phyloP scores from a whole-genome alignment of 1,140 invertebrate genomes.

The Euura saliciscinereae region DNA sequence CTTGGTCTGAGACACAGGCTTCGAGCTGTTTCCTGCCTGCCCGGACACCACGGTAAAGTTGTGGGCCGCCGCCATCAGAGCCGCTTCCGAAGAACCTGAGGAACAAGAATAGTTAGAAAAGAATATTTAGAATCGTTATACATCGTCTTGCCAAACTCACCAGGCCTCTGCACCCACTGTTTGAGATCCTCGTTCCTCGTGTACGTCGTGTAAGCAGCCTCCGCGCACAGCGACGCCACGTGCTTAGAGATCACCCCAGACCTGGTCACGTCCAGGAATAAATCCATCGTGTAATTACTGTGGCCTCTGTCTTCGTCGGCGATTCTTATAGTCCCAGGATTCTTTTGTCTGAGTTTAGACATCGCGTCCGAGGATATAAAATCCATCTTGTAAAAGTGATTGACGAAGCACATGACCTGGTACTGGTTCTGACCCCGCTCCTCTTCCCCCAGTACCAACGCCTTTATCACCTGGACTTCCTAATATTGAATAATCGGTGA shows the following conservation, averaged over 20 bases:
- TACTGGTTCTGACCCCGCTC: constrained; percentile 89
- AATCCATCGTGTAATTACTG: constrained; percentile 81
- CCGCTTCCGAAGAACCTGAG: constrained; percentile 67
- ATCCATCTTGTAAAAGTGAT: constrained; percentile 86
- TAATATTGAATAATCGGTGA: constrained; percentile 43
- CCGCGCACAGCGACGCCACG: constrained; percentile 73
- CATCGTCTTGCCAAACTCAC: constrained; percentile 58
- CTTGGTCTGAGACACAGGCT: constrained; percentile 48
- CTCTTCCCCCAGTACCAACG: constrained; percentile 92
- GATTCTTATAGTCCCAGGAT: constrained; percentile 68
- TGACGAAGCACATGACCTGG: constrained; percentile 92
- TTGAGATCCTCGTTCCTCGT: constrained; percentile 79
- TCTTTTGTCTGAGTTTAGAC: constrained; percentile 93
- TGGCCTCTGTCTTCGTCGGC: constrained; percentile 89
- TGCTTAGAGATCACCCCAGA: constrained; percentile 77
- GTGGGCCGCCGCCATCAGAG: constrained; percentile 61
- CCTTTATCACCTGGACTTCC: constrained; percentile 93
- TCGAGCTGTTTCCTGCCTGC: constrained; percentile 41
- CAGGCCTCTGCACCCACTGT: constrained; percentile 75
- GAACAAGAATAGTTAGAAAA: background rate
- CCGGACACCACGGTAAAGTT: constrained; percentile 61
- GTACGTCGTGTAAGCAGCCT: constrained; percentile 79
- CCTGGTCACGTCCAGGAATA: constrained; percentile 72
- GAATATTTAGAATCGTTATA: constrained; percentile 27
- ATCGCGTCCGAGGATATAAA: constrained; percentile 96